Evolutionary conservation across 2,888 invertebrate genomes (phyloP), one percentile per base, ranked within the genome.

Genomic region (Xestia sexstrigata): DNA sequence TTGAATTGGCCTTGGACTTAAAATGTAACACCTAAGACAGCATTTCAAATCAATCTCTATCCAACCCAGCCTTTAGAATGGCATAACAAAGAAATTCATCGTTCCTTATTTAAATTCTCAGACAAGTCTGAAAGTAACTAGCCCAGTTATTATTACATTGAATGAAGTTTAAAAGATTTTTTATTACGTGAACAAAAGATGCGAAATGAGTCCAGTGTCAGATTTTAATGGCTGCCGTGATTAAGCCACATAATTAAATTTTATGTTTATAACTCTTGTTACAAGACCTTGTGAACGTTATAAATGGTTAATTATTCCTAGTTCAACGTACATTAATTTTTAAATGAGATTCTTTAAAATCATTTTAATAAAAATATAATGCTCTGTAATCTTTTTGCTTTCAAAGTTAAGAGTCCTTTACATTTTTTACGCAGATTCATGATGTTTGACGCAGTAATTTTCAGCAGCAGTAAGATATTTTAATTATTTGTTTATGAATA

Each of bases 221-320:
- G 55, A 55, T 63, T 83, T 15, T 47, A 75, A 82, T 84, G 81
- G 76, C 42, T 35, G 26, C 20, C 47, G 23, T 70, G 26, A 75
- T 84, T 66, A 75, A 35, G 35, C 60, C 35, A 52, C 81, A 62
- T 66, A 75, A 72, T 81, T 81, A 81, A 70, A 20, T n/a, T 84
- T 70, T 63, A 76, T 69, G 65, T 62, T 66, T 72, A 80, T 69
- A 80, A 39, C n/a, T 26, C 62, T 47, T 72, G 71, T 58, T 66
- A 75, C 45, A 66, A 45, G 55, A 80, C 35, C 71, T 35, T 3
- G 35, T 35, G 39, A 62, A 65, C 8, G 30, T 72, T 39, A 62
- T 70, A 45, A 69, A 66, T 52, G 20, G 45, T 65, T 75, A 42
- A 72, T 62, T 71, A 74, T 74, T 71, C 42, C 8, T 47, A 68